Evolutionary conservation across 2,888 invertebrate species (phyloP).

Genomic region (Eristalis pertinax): DNA sequence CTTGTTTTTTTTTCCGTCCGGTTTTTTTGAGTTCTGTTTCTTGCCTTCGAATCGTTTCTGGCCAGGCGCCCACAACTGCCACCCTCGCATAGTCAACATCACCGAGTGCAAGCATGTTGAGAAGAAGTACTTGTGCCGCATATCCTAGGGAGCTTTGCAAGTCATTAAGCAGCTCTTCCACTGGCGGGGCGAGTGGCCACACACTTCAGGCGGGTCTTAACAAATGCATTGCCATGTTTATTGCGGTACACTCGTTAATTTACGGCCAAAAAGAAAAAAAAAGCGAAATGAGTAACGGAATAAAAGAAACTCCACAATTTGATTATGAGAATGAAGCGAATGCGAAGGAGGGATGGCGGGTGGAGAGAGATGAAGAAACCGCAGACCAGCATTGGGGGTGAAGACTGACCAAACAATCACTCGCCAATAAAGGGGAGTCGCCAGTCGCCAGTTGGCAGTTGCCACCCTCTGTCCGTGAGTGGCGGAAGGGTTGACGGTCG

Average conservation of each 20-base stretch:
- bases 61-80: conserved; percentile 48
- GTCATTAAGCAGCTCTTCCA: conserved; percentile 54
- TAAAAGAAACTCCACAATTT: conserved; percentile 39
- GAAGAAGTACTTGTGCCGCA: conserved; percentile 31
- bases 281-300: conserved; percentile 4
- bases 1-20: not conserved
- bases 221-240: conserved; percentile 66
- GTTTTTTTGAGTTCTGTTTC: not conserved
- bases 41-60: conserved; percentile 45
- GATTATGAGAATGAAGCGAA: conserved; percentile 5
- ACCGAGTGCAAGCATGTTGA: not conserved
- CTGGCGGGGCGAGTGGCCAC: not conserved
- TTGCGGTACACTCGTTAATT: conserved; percentile 61
- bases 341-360: not conserved
- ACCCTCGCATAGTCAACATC: not conserved
- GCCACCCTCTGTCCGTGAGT: not conserved
- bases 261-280: conserved; percentile 39
- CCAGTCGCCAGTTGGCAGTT: too few species aligned
- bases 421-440: not conserved
- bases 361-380: conserved; percentile 41
- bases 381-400: conserved; percentile 55
- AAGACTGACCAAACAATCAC: conserved; percentile 3
- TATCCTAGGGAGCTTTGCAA: conserved; percentile 65
- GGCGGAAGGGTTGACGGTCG: not conserved
- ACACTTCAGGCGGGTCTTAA: conserved; percentile 4